Evolutionary conservation across 2,888 invertebrate species (phyloP), one percentile per base, ranked within the genome.

Genomic region (Machimus atricapillus): DNA sequence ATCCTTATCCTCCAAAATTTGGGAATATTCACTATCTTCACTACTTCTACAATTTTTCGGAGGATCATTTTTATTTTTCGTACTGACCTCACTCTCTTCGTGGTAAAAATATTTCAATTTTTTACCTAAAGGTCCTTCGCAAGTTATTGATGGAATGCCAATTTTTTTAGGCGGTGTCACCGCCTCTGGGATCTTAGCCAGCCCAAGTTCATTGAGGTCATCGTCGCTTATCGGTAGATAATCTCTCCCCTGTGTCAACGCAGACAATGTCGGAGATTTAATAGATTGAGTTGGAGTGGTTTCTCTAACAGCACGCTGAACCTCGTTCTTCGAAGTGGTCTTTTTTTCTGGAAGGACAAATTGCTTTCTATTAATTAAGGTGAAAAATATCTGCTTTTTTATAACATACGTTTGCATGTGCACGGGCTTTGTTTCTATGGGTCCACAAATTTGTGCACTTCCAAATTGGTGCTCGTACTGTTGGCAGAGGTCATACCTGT

Each of bases 331-430:
- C 37, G n/a, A 7, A 7, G 5, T 8, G 40, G 7, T n/a, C 31
- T 88, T 46, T 12, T 14, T 74, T 52, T 87, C 83, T 88, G 81
- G 73, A 46, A 74, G 77, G 16, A 86, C 85, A n/a, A 88, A 12
- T 74, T 78, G 27, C 89, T 90, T 90, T 8, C 91, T 91, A 87
- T 88, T 81, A 88, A 31, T 86, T 77, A n/a, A 31, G 78, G 14
- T 19, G 31, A 0, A 23, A 66, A 66, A 66, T 23, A 66, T 23
- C 23, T 66, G 66, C 9, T 52, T 58, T n/a, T 19, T 14, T 83
- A 58, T 40, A 34, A 88, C 88, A 89, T 90, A 91, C 91, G 90
- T 90, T 89, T 90, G 90, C 88, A 89, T 89, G 86, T 91, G 91
- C 40, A 90, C 87, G 5, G 90, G 88, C 83, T 90, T 90, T 5